Percentiles rank a stretch among this genome's conserved stretches.
phyloP scores from a whole-genome alignment of 2,113 vertebrate species.

The Poeciliopsis occidentalis region DNA sequence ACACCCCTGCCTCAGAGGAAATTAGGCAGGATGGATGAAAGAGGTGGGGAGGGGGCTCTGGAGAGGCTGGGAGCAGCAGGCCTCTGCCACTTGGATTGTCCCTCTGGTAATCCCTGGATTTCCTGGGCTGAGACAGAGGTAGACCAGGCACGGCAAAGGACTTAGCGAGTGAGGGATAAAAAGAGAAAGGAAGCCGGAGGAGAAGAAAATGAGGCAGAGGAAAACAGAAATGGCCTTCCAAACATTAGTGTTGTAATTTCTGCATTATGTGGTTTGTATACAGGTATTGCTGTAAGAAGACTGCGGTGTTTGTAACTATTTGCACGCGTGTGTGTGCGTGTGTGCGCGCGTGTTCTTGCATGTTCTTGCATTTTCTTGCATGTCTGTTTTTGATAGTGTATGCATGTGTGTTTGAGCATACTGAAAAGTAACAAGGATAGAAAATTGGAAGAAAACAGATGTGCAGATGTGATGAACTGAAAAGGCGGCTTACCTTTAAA shows the following conservation, averaged over 20 bases:
- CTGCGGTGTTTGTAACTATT: conserved; percentile 29
- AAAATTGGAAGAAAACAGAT: conserved; percentile 34
- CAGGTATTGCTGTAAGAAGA: conserved; percentile 23
- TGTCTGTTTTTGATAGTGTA: conserved; percentile 29
- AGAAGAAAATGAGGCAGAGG: conserved; percentile 24
- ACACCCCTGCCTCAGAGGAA: conserved; percentile 40
- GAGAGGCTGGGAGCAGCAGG: conserved; percentile 68
- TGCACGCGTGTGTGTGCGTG: conserved; percentile 17
- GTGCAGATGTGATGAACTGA: conserved; percentile 59
- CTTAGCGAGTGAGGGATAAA: conserved; percentile 32
- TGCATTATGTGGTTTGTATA: conserved; percentile 35
- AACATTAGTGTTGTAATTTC: conserved; percentile 32
- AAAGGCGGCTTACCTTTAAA: conserved; percentile 57
- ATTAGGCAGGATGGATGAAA: conserved; percentile 43
- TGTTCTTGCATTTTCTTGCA: conserved; percentile 15
- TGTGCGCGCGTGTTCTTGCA: background rate
- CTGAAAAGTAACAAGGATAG: conserved; percentile 44
- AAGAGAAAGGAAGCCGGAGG: conserved; percentile 32
- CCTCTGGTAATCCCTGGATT: conserved; percentile 76
- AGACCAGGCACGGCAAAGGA: conserved; percentile 58
- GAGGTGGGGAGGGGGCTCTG: conserved; percentile 47
- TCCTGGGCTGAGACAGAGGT: conserved; percentile 68
- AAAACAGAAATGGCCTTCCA: conserved; percentile 29
- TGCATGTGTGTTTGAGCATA: conserved; percentile 20
- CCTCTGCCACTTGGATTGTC: conserved; percentile 70